Evolutionary conservation across 2,888 invertebrate species (phyloP), one percentile per base, ranked within the genome.

Genomic region (Tanypteryx hageni): DNA sequence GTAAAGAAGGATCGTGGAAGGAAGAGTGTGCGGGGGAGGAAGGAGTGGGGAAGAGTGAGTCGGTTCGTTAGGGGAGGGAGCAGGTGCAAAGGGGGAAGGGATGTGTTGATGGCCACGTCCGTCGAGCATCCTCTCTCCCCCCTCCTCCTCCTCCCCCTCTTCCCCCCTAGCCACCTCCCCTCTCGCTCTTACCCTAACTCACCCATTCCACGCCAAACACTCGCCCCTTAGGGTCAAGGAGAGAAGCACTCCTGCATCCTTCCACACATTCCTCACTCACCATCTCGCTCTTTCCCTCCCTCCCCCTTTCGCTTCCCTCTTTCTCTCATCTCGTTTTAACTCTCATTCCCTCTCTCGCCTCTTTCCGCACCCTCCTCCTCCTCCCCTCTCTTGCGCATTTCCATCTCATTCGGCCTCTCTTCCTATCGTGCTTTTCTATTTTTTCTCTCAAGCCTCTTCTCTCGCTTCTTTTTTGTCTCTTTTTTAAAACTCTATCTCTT

Each of bases 41-140:
- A 94, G 94, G 93, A 94, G 94, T 93, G 93, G 93, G 93, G 93
- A 92, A 93, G 44, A 44, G 44, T 44, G 44, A 44, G 44, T 44
- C 44, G 44, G 44, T 44, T 44, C 44, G 44, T 44, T 44, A 44
- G 86, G 92, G 93, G n/a, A 93, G 92, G 93, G 93, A 93, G 92
- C 93, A 93, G 92, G 93, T 93, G 92, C 93, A 92, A 92, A 92
- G 92, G 93, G 93, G 93, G 93, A 93, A 93, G 61, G 89, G 64
- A 89, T n/a, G 89, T 64, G 89, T 89, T 68, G 89, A 89, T 64
- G 89, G 89, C 89, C 16, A 89, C 56, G 89, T 89, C 89, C 89
- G 64, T 61, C 64, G 44, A 64, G 44, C 61, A 27, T 44, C 61
- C 16, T 31, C 61, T 64, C 22, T 1, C 27, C 13, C 86, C 59